These are phyloP conservation scores for Paramacrobiotus metropolitanus DNA, from an alignment of 1,140 invertebrate genomes.

Conservation along the genomic window DNA sequence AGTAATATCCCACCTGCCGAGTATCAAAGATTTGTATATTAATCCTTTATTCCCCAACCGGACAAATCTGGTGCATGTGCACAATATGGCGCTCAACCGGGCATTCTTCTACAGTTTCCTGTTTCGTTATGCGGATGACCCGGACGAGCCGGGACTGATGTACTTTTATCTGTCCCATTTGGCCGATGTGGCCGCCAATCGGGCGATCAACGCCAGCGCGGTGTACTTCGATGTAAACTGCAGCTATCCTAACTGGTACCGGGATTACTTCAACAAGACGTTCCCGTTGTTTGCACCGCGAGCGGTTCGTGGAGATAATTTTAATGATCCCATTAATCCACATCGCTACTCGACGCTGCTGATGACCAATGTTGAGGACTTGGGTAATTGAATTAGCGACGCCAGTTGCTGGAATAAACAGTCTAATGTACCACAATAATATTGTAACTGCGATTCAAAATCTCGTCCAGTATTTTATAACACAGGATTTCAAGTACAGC, in stretches of 20 bases:
- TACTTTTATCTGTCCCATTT: conserved; percentile 86
- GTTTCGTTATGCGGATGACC: conserved; percentile 28
- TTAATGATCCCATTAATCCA: conserved; percentile 74
- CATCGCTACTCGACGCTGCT: conserved; percentile 73
- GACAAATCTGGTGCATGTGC: conserved; percentile 67
- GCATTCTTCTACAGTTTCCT: conserved; percentile 25
- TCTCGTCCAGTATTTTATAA: conserved; percentile 42
- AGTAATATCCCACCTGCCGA: conserved; percentile 64
- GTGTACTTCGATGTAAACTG: conserved; percentile 83
- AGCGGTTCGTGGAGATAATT: conserved; percentile 65
- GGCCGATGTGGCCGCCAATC: conserved; percentile 77
- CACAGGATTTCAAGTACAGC: background rate
- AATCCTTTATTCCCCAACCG: conserved; percentile 85
- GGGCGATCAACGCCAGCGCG: conserved; percentile 69
- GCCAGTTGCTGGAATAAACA: too few relatives aligned
- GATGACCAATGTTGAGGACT: conserved; percentile 37
- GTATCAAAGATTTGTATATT: conserved; percentile 79
- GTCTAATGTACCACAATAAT: too few relatives aligned
- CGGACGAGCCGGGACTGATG: conserved; percentile 89
- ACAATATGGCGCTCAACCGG: conserved; percentile 78
- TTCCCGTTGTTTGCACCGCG: conserved; percentile 79
- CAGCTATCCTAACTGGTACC: conserved; percentile 77
- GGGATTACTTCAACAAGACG: conserved; percentile 89
- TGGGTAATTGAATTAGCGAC: too few relatives aligned
- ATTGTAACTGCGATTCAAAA: conserved; percentile 52